These are phyloP conservation scores for Mesopsocus fuscifrons DNA, from an alignment of 2,888 invertebrate genomes.

Conservation along the genomic window DNA sequence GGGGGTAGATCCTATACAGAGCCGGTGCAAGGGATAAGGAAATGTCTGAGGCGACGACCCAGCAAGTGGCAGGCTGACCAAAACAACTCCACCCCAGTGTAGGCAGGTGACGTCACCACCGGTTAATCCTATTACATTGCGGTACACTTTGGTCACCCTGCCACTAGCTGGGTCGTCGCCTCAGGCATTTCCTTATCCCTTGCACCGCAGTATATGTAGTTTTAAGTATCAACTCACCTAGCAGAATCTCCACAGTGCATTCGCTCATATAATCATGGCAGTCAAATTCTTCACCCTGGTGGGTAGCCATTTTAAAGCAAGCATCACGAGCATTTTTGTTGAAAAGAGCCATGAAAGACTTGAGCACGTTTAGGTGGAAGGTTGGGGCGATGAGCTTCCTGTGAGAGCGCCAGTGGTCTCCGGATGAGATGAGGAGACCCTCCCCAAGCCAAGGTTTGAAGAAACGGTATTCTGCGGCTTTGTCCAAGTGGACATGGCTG, in stretches of 20 bases:
- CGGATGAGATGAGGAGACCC: constrained; percentile 25
- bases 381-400: constrained; percentile 74
- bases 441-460: constrained; percentile 27
- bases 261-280: constrained; percentile 22
- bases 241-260: constrained; percentile 21
- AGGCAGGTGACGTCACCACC: no score
- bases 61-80: no score
- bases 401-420: constrained; percentile 60
- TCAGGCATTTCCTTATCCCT: no score
- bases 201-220: no score
- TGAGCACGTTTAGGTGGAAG: constrained; percentile 71
- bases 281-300: constrained; percentile 19
- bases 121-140: no score
- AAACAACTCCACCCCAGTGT: no score
- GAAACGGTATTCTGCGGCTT: constrained; percentile 23
- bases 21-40: no score
- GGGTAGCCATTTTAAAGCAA: constrained; percentile 18
- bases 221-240: constrained; percentile 18
- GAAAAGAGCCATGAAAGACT: constrained; percentile 70
- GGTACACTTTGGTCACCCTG: no score
- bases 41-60: no score
- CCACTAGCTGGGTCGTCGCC: no score
- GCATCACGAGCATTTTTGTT: constrained; percentile 31
- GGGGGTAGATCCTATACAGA: no score
- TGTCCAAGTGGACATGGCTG: constrained; percentile 24